These are phyloP conservation scores for Drosophila setosimentum DNA, from an alignment of 2,888 invertebrate genomes.

Conservation along the genomic window DNA sequence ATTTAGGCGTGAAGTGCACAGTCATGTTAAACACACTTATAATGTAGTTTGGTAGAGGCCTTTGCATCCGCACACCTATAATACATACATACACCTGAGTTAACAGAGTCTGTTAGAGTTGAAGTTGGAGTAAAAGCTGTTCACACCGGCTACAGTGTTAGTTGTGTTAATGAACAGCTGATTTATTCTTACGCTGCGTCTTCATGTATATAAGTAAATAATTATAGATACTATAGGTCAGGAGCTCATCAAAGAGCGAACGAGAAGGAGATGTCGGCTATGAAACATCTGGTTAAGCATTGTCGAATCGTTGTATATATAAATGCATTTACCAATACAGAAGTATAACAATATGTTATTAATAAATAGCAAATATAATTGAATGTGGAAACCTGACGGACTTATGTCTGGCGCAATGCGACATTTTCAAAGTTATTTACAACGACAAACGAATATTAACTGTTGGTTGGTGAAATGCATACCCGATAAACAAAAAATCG, in stretches of 20 bases:
- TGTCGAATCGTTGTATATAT: not conserved
- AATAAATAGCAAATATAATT: not conserved
- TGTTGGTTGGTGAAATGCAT: not conserved
- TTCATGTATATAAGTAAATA: not conserved
- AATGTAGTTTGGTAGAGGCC: not conserved
- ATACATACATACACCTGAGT: not conserved
- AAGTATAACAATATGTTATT: not conserved
- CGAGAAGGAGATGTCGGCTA: not conserved
- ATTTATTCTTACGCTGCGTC: not conserved
- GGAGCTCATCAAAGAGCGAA: not conserved
- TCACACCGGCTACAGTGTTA: not conserved
- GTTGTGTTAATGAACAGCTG: not conserved
- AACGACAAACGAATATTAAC: not conserved
- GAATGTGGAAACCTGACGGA: not conserved
- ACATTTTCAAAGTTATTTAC: not conserved
- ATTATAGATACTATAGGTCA: not conserved
- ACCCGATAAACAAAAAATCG: not conserved
- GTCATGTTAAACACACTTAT: not conserved
- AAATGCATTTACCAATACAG: not conserved
- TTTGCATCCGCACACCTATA: not conserved
- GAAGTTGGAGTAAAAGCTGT: not conserved
- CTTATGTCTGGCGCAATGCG: not conserved
- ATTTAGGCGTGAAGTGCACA: not conserved
- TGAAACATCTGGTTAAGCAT: not conserved
- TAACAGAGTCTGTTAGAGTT: conserved; percentile 3